Evolutionary conservation across 2,797 vertebrate species (phyloP).

Genomic region (Sebastes trivittatus): DNA sequence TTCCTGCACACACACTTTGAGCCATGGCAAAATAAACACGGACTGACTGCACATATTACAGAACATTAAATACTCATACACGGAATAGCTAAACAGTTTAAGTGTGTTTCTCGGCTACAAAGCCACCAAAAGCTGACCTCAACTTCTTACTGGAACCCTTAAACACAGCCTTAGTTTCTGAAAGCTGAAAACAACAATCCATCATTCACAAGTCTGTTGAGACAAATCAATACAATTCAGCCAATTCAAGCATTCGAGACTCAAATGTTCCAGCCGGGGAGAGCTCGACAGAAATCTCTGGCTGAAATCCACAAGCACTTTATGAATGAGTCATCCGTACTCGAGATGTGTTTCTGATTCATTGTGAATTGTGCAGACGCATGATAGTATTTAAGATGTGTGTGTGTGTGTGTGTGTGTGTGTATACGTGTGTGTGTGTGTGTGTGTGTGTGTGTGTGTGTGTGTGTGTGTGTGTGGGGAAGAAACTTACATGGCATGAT

Average conservation of each 20-base stretch:
- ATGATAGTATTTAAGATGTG: constrained; percentile 42
- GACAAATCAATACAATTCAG: constrained; percentile 56
- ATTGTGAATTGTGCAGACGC: constrained; percentile 36
- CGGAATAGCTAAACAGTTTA: constrained; percentile 27
- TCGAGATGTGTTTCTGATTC: constrained; percentile 49
- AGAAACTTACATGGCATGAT: constrained; percentile 8
- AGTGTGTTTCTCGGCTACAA: constrained; percentile 22
- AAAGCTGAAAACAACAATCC: constrained; percentile 51
- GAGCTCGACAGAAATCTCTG: constrained; percentile 29
- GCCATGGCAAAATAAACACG: constrained; percentile 13
- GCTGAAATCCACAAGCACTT: constrained; percentile 54
- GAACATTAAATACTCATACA: constrained; percentile 28
- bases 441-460: constrained; percentile 6
- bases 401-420: not conserved
- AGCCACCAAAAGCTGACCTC: constrained; percentile 30
- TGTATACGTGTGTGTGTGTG: not conserved
- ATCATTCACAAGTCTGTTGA: constrained; percentile 52
- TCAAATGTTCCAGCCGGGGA: constrained; percentile 43
- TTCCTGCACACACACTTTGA: constrained; percentile 3
- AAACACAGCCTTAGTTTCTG: constrained; percentile 35
- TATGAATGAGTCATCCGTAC: constrained; percentile 67
- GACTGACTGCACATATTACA: constrained; percentile 15
- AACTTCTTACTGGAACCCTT: constrained; percentile 35
- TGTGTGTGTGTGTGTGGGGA: not conserved
- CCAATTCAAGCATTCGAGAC: constrained; percentile 41